These are phyloP conservation scores for Rhagium mordax DNA, from an alignment of 2,888 invertebrate genomes.

Conservation along the genomic window DNA sequence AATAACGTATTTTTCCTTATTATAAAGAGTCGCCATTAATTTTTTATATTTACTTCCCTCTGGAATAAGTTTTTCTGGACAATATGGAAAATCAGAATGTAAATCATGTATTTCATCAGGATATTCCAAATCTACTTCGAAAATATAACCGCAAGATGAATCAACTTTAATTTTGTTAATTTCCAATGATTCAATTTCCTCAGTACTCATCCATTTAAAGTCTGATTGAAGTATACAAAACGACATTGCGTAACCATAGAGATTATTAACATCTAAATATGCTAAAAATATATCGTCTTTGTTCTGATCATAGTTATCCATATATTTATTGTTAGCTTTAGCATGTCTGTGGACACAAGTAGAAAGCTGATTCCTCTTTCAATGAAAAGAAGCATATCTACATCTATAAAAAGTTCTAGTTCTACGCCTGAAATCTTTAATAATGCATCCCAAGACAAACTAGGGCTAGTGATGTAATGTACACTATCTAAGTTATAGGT, in stretches of 20 bases:
- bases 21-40: not conserved
- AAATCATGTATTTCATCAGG: no score
- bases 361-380: not conserved
- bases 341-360: not conserved
- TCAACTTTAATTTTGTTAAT: not conserved
- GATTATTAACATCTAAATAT: not conserved
- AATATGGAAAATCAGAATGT: not conserved
- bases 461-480: not conserved
- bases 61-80: not conserved
- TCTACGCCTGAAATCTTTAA: not conserved
- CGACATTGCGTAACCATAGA: not conserved
- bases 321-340: slow-evolving; percentile 4
- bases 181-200: not conserved
- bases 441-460: not conserved
- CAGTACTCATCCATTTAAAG: not conserved
- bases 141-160: not conserved
- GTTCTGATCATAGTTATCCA: not conserved
- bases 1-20: not conserved
- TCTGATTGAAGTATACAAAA: not conserved
- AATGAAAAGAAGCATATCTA: not conserved
- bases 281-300: not conserved
- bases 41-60: not conserved
- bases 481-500: not conserved
- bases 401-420: not conserved
- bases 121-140: slow-evolving; percentile 1